A percentile compares a stretch with the other conserved stretches of the same genome.
Conservation (phyloP, 2,888 invertebrate genomes). For the Pediacus dermestoides region DNA sequence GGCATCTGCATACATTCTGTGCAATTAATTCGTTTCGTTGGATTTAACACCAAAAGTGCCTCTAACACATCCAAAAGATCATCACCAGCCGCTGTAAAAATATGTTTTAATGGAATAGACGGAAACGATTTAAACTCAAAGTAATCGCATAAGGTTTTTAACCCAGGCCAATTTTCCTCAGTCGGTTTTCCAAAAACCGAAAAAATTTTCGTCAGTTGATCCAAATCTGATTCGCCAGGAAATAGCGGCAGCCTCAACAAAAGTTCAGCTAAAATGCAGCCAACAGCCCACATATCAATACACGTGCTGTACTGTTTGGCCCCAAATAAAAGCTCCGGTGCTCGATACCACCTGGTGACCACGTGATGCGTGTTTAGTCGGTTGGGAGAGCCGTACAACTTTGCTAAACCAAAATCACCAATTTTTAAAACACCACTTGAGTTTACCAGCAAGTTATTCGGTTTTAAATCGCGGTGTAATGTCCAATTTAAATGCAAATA, state of each 20-base stretch:
- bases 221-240: slow-evolving; percentile 95
- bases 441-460: slow-evolving; percentile 96
- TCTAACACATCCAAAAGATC: slow-evolving; percentile 83
- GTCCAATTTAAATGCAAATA: slow-evolving; percentile 96
- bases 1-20: slow-evolving; percentile 82
- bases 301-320: slow-evolving; percentile 92
- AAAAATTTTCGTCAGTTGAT: slow-evolving; percentile 94
- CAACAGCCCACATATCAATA: slow-evolving; percentile 98
- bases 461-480: slow-evolving; percentile 96
- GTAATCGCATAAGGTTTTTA: slow-evolving; percentile 80
- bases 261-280: slow-evolving; percentile 95
- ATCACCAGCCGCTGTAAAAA: slow-evolving; percentile 93
- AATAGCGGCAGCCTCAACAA: slow-evolving; percentile 87
- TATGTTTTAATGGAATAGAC: slow-evolving; percentile 79
- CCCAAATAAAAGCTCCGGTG: slow-evolving; percentile 93
- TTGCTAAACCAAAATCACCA: slow-evolving; percentile 98
- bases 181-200: slow-evolving; percentile 91
- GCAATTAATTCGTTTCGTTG: slow-evolving; percentile 76
- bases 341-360: slow-evolving; percentile 90
- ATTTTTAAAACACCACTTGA: slow-evolving; percentile 90
- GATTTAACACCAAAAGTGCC: slow-evolving; percentile 75
- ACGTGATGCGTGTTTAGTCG: slow-evolving; percentile 97
- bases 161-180: slow-evolving; percentile 87
- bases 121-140: slow-evolving; percentile 87
- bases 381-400: slow-evolving; percentile 95